Percentiles rank a stretch among this genome's conserved stretches.
These are phyloP conservation scores for Nannospalax galili DNA, from an alignment of 2,113 vertebrate genomes.

Conservation along the genomic window DNA sequence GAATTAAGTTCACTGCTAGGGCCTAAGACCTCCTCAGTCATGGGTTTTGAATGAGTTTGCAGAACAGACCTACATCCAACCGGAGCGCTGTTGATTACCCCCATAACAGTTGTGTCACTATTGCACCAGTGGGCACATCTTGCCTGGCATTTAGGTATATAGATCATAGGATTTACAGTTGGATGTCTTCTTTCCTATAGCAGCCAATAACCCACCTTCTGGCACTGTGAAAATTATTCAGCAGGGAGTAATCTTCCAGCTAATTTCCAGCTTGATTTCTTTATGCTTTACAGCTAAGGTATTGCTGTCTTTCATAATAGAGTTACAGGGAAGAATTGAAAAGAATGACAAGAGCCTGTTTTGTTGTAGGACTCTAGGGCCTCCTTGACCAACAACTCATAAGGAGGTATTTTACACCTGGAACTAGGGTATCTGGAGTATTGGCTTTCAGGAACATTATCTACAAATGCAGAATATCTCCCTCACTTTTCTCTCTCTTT, in stretches of 20 bases:
- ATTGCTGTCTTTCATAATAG: background rate
- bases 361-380: background rate
- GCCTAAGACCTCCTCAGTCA: background rate
- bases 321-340: background rate
- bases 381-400: background rate
- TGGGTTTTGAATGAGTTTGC: background rate
- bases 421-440: background rate
- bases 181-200: background rate
- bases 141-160: background rate
- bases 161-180: background rate
- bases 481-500: background rate
- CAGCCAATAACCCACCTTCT: background rate
- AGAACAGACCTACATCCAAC: background rate
- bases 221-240: background rate
- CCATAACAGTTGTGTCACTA: background rate
- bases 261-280: background rate
- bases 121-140: background rate
- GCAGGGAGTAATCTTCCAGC: background rate
- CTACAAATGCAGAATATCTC: background rate
- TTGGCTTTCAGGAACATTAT: background rate
- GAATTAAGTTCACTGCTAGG: too few relatives aligned
- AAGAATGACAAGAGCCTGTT: background rate
- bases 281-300: background rate
- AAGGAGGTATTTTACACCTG: background rate
- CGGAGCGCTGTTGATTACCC: background rate